Evolutionary conservation across 2,888 invertebrate genomes (phyloP), one percentile per base, ranked within the genome.

Genomic region (Chironomus riparius): DNA sequence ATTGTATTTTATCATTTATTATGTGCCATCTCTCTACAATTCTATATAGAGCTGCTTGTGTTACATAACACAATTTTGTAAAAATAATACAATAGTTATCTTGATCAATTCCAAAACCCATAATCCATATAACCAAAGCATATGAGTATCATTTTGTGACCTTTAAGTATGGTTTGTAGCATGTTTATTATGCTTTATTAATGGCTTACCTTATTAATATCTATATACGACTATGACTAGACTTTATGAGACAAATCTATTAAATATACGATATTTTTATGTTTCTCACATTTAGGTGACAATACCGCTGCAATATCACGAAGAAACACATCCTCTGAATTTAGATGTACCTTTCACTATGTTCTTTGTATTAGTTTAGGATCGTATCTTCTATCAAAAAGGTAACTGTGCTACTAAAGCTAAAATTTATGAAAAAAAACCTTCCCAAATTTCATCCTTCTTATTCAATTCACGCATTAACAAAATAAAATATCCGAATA

Each of bases 251-350:
- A 18, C n/a, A 56, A 56, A 18, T 15, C 18, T 56, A 56, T 69
- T 69, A 69, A 69, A 21, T 18, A 15, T 68, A 10, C 24, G 12
- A n/a, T 47, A 47, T 24, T 50, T 71, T 38, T 47, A 61, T 47
- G 13, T 13, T 56, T 47, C 48, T 65, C 22, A 65, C 56, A 77
- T 76, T 47, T 87, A 94, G 94, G 94, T 82, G 94, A 94, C 87
- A 94, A 94, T 85, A 94, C 94, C 89, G 94, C 94, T 80, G 94
- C 94, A 79, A 94, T 94, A 81, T 88, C 93, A 80, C 89, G 93
- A 83, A 89, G 93, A 83, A 93, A 92, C 84, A 87, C 87, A 78
- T 84, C 85, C 77, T 84, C 84, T 78, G 83, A 74, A 47, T 65
- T 74, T 61, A 61, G 47, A 74, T 74, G 74, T 74, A 74, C 74